Base-by-base conservation (phyloP, 2,888 invertebrate species). In the Salticus scenicus region DNA sequence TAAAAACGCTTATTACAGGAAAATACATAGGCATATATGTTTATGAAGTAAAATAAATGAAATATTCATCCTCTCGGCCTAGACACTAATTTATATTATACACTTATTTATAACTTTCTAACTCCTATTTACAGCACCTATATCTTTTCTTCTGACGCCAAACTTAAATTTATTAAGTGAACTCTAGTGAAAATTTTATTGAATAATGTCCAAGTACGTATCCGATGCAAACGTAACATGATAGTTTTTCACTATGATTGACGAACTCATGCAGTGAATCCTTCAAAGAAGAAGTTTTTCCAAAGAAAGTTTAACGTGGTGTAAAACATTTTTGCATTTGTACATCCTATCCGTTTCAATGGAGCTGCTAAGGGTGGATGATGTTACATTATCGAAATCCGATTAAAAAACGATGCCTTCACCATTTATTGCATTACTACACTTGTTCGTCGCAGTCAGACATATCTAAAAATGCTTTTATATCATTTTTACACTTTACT, bases 161-260 rank as follows among this genome's bases (percentile, higher is more conserved):
- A 94, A 57, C 93, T 93, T 4, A 95, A 92, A 0, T 94, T 92
- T 88, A 95, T 90, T 0, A 92, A 74, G 94, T 93, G 90, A 95
- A 94, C 71, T 93, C 93, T 0, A 95, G 94, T 27, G 94, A 92
- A 37, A 95, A 93, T 90, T 93, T 94, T 91, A 95, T 95, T 78
- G 87, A 14, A 88, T 64, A n/a, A 90, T 93, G 92, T 90, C 95
- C 94, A 0, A 89, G 89, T 95, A 95, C 90, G 96, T 95, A 90
- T 95, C 95, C 7, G 95, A 95, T 90, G 94, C 95, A 92, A 95
- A 96, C 0, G 96, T 94, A 92, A 95, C 95, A 92, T 95, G 96
- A 90, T 96, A 96, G 91, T n/a, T 95, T 95, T 7, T 95, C 95
- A 89, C 95, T 94, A 0, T 93, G 92, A 71, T 95, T 94, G 0